A percentile compares a stretch with the other conserved stretches of the same genome.
These are phyloP conservation scores for Clarias macrocephalus DNA, from an alignment of 2,113 vertebrate genomes.

Conservation along the genomic window DNA sequence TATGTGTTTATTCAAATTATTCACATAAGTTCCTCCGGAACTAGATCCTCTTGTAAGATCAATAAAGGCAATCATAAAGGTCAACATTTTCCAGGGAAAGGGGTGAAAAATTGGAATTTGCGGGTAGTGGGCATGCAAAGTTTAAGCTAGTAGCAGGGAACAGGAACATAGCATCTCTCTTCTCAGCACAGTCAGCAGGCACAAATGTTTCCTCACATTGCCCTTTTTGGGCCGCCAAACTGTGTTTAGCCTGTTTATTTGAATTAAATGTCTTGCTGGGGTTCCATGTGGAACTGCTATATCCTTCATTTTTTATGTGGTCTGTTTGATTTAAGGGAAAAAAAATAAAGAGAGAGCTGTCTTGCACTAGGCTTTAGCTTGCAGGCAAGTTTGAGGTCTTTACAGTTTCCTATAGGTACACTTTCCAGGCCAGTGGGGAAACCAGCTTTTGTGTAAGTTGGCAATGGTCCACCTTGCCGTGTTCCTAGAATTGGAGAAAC, in stretches of 20 bases:
- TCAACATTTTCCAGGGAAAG: slow-evolving; percentile 1
- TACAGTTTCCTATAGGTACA: slow-evolving; percentile 64
- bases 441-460: slow-evolving; percentile 60
- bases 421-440: slow-evolving; percentile 59
- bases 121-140: slow-evolving; percentile 27
- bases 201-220: slow-evolving; percentile 58
- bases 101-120: background rate
- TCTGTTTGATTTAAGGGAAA: slow-evolving; percentile 57
- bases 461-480: slow-evolving; percentile 52
- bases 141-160: slow-evolving; percentile 45
- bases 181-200: slow-evolving; percentile 44
- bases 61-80: background rate
- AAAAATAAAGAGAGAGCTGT: slow-evolving; percentile 49
- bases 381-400: slow-evolving; percentile 56
- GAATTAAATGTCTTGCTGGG: slow-evolving; percentile 58
- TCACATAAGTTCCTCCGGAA: background rate
- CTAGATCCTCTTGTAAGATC: background rate
- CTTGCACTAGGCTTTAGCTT: slow-evolving; percentile 43
- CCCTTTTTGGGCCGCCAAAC: slow-evolving; percentile 38
- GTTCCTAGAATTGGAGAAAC: slow-evolving; percentile 52
- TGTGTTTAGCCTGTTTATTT: slow-evolving; percentile 57
- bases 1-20: slow-evolving; percentile 6
- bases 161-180: slow-evolving; percentile 52
- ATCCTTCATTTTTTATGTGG: slow-evolving; percentile 63
- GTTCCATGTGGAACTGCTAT: slow-evolving; percentile 61